Base-by-base conservation (phyloP, 1,140 invertebrate genomes). In the Eubasilissa regina region DNA sequence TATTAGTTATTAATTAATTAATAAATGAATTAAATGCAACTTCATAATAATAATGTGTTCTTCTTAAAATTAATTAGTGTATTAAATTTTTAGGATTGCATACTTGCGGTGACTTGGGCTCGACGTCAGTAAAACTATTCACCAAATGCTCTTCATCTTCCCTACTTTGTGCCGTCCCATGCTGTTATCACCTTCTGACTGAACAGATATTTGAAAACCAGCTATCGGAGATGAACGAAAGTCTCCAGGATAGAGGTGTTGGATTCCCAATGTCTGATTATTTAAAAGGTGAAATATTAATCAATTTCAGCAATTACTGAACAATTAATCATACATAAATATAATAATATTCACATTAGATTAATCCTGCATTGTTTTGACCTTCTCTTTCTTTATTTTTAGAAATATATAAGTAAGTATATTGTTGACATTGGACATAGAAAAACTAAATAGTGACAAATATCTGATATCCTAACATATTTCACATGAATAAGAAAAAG, bases 161-260 rank as follows among this genome's bases (percentile, higher is more conserved):
- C 78, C 90, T 90, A 0, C 84, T 97, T 0, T 94, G 95, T 72
- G 95, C 95, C 83, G 94, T 98, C 47, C 95, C 95, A 0, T 98
- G 97, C 85, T 98, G 97, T 86, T 98, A 97, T 88, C 92, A 98
- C 90, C 90, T 97, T 83, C 86, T 97, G 80, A 90, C 92, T 75
- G 95, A 97, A 89, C 85, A 87, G 83, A 86, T 90, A 74, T 89
- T 88, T 83, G 77, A 77, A 78, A 83, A 60, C 64, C 45, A 43
- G 0, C 12, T 78, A 8, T 25, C 60, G 4, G 45, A 77, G 79
- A 0, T 53, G 21, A 25, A 73, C 6, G 17, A 11, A 4, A 85
- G 15, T 84, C 80, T 56, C 45, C 0, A 53, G 43, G n/a, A 15
- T 35, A 17, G 79, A 82, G 77, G 84, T 15, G 81, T 80, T 53